Conservation (phyloP, 2,113 vertebrate species). For the Mastomys coucha region DNA sequence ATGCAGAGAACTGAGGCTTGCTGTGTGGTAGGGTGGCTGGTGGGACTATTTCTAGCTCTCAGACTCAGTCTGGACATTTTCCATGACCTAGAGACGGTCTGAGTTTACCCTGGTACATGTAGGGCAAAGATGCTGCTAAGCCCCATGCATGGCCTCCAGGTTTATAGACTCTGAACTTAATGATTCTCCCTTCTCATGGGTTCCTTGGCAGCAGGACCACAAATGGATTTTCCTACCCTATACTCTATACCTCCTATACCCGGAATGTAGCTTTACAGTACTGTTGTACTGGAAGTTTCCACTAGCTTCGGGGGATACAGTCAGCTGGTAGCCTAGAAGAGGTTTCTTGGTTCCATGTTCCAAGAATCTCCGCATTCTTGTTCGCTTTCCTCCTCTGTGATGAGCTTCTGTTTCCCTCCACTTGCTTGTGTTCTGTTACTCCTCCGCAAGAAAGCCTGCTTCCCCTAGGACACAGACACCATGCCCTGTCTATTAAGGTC, state of each 20-base stretch:
- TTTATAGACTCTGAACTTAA: not conserved
- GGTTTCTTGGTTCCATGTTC: not conserved
- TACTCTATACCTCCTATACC: not conserved
- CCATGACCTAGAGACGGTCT: not conserved
- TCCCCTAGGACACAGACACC: not conserved
- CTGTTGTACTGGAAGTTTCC: not conserved
- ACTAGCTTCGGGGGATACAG: not conserved
- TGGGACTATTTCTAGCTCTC: not conserved
- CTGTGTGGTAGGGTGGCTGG: not conserved
- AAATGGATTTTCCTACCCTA: not conserved
- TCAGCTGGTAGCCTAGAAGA: not conserved
- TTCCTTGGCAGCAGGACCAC: not conserved
- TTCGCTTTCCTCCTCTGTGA: not conserved
- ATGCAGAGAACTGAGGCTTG: not conserved
- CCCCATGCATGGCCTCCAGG: not conserved
- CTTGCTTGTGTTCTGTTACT: not conserved
- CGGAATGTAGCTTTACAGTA: not conserved
- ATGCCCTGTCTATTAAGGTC: fast-evolving
- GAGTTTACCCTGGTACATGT: not conserved
- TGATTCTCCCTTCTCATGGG: not conserved
- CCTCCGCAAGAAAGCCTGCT: not conserved
- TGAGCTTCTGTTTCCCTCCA: not conserved
- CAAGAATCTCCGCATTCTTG: not conserved
- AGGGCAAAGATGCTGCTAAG: not conserved
- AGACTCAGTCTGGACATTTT: not conserved